Evolutionary conservation across 2,888 invertebrate species (phyloP), one percentile per base, ranked within the genome.

Genomic region (Lordiphosa fenestrarum): DNA sequence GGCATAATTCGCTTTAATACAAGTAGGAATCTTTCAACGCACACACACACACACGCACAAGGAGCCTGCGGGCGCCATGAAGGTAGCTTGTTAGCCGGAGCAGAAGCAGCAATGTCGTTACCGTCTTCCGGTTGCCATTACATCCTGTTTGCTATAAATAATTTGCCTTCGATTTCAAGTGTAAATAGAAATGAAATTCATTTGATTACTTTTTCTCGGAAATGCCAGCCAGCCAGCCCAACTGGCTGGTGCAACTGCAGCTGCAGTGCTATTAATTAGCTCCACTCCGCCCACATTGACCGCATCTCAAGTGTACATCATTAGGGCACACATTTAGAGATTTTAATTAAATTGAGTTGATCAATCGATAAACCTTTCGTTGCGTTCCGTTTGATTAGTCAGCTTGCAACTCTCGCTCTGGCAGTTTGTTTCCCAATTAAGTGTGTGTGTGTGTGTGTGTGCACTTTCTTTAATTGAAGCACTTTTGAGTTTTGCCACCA

Each of bases 341-440:
- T 76, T 84, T 73, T 84, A 76, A 78, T 75, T 71, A 82, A 82
- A 63, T 65, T 69, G 66, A 63, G 66, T 36, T 66, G 80, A 63
- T 75, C 83, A 60, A 50, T 66, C 58, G 46, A 53, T 48, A 46
- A 42, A 42, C 44, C 44, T 44, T 30, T 44, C 44, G 48, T 37
- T 48, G 41, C 30, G 47, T 30, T 23, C 30, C 38, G 7, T 56
- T 48, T 48, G 53, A 50, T 46, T 52, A 42, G 53, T 56, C 49
- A 12, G 19, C 49, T 69, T 73, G 69, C 50, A 35, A 33, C 10
- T 39, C 6, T 33, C 10, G 12, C 13, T 38, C 35, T 48, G 36
- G 13, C 39, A 46, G 56, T 36, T 47, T 41, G 50, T 44, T 41
- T 61, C 51, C 30, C 58, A 74, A 72, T 74, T 74, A 71, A 53